These are phyloP conservation scores for Drosophila dunni DNA, from an alignment of 1,140 invertebrate genomes.

Conservation along the genomic window DNA sequence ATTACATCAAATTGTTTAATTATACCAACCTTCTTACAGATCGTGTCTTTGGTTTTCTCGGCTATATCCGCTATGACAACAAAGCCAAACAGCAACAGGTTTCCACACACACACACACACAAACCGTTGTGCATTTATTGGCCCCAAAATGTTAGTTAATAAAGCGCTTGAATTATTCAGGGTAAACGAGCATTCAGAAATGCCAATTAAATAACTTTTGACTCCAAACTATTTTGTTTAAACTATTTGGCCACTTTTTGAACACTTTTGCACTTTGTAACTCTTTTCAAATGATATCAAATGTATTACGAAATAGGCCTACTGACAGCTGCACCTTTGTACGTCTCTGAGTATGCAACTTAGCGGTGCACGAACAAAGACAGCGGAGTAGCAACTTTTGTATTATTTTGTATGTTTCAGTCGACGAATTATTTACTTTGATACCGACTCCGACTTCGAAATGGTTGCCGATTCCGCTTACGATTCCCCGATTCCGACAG, in stretches of 20 bases:
- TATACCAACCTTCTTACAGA: slow-evolving; percentile 41
- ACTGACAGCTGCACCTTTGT: slow-evolving; percentile 17
- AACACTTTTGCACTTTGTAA: slow-evolving; percentile 10
- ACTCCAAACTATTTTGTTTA: background rate
- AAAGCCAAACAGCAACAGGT: slow-evolving; percentile 16
- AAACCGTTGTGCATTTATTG: slow-evolving; percentile 2
- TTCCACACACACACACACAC: background rate
- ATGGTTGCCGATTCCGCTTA: slow-evolving; percentile 2
- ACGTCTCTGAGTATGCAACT: slow-evolving; percentile 7
- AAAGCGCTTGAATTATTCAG: background rate
- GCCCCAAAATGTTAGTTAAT: slow-evolving; percentile 32
- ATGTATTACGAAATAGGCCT: slow-evolving; percentile 22
- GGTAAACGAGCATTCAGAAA: background rate
- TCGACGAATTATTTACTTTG: slow-evolving; percentile 23
- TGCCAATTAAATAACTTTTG: background rate
- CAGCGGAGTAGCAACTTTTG: slow-evolving; percentile 12
- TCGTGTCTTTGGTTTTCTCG: slow-evolving; percentile 3
- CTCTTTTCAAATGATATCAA: slow-evolving; percentile 9
- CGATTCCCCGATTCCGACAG: slow-evolving; percentile 11
- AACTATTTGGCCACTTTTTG: background rate
- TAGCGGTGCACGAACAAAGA: slow-evolving; percentile 10
- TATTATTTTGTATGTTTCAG: background rate
- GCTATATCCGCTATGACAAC: slow-evolving; percentile 23
- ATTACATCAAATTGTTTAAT: slow-evolving; percentile 45
- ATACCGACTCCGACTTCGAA: slow-evolving; percentile 8